Percentiles rank a stretch among this genome's conserved stretches.
phyloP scores from a whole-genome alignment of 2,113 vertebrate species.

The Cheirogaleus medius region DNA sequence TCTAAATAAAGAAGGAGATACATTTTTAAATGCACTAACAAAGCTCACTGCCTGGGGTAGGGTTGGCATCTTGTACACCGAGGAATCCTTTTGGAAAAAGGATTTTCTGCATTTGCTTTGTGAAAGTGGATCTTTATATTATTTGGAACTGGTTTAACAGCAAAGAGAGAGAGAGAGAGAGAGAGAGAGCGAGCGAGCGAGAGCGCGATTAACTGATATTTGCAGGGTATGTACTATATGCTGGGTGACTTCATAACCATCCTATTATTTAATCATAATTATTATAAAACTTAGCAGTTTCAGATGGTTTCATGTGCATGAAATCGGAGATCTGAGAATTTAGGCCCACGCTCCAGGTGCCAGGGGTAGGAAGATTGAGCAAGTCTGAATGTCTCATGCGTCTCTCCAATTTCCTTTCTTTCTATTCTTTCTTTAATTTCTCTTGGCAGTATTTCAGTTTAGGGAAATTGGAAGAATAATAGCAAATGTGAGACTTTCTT shows the following conservation, averaged over 20 bases:
- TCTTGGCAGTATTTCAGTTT: not conserved
- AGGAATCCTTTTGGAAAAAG: not conserved
- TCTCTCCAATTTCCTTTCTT: not conserved
- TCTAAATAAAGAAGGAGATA: not conserved
- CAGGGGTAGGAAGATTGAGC: not conserved
- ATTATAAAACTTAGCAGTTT: not conserved
- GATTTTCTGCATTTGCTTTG: not conserved
- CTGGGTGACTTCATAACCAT: not conserved
- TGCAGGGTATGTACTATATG: not conserved
- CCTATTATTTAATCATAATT: not conserved
- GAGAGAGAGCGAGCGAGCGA: too few species aligned
- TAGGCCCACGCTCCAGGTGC: not conserved
- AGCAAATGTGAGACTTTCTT: not conserved
- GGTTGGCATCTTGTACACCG: not conserved
- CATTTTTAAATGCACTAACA: not conserved
- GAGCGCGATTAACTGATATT: not conserved
- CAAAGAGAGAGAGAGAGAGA: not conserved
- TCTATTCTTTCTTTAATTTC: not conserved
- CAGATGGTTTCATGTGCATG: not conserved
- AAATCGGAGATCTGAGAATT: not conserved
- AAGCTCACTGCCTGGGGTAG: not conserved
- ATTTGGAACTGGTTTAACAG: not conserved
- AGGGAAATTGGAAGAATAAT: not conserved
- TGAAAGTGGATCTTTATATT: conserved; percentile 24
- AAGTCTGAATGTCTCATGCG: not conserved